phyloP scores from a whole-genome alignment of 2,113 vertebrate species.

The Nipponia nippon region DNA sequence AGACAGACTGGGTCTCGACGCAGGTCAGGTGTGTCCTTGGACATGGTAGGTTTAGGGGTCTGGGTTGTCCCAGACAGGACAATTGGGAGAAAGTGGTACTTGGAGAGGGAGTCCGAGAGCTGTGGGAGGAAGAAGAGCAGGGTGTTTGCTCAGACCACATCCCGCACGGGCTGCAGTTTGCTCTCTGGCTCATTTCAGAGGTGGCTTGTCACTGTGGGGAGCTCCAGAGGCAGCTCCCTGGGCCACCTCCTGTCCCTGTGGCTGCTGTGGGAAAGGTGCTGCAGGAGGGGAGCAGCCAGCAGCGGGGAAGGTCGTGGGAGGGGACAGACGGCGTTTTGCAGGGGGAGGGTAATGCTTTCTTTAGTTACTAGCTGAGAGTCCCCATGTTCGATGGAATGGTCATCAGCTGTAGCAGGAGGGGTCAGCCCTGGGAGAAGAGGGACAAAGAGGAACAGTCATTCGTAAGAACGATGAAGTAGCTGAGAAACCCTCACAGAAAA shows the following conservation, averaged over 20 bases:
- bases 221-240: not conserved
- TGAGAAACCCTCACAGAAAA: not conserved
- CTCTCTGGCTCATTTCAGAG: not conserved
- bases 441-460: not conserved
- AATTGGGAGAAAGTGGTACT: not conserved
- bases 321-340: not conserved
- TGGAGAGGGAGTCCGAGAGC: not conserved
- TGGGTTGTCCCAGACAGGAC: not conserved
- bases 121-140: not conserved
- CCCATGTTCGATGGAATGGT: not conserved
- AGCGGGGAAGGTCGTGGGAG: fast-evolving
- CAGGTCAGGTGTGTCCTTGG: not conserved
- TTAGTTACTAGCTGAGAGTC: not conserved
- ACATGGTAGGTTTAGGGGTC: not conserved
- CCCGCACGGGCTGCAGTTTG: not conserved
- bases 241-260: not conserved
- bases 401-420: not conserved
- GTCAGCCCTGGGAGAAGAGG: not conserved
- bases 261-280: not conserved
- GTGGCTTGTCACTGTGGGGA: not conserved
- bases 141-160: not conserved
- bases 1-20: not conserved
- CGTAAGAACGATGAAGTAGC: not conserved
- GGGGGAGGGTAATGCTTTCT: not conserved
- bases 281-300: not conserved